A percentile compares a stretch with the other conserved stretches of the same genome.
phyloP scores from a whole-genome alignment of 2,113 vertebrate species.

The Probosciger aterrimus region DNA sequence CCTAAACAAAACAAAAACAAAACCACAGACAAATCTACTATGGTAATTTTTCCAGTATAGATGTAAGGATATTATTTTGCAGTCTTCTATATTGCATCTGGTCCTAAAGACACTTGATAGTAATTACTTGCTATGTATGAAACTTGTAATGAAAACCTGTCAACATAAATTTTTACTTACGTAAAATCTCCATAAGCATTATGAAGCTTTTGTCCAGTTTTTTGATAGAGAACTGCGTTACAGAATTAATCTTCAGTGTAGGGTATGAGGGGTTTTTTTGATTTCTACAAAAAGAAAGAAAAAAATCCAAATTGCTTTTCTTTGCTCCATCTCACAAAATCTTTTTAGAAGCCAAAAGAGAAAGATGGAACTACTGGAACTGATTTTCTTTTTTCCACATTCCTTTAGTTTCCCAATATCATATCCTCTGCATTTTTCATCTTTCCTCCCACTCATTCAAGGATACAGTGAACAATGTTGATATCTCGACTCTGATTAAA shows the following conservation, averaged over 20 bases:
- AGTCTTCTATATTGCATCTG: not conserved
- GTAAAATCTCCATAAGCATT: not conserved
- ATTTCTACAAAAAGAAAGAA: not conserved
- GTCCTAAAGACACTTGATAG: not conserved
- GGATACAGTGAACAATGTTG: not conserved
- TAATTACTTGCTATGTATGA: not conserved
- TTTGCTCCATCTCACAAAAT: not conserved
- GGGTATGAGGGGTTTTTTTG: not conserved
- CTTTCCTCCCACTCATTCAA: not conserved
- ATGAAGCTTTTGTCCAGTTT: not conserved
- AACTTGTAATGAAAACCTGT: not conserved
- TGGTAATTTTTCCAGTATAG: not conserved
- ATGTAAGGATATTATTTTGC: not conserved
- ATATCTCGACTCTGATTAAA: not conserved
- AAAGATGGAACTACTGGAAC: not conserved
- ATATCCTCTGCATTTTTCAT: not conserved
- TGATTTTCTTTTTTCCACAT: not conserved
- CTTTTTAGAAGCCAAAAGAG: not conserved
- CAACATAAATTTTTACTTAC: not conserved
- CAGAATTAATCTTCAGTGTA: not conserved
- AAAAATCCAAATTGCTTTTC: not conserved
- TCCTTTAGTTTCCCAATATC: not conserved
- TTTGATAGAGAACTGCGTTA: not conserved
- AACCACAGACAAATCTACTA: not conserved
- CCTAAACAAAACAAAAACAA: not conserved